Conservation (phyloP, 1,140 invertebrate species). For the Listronotus bonariensis region DNA sequence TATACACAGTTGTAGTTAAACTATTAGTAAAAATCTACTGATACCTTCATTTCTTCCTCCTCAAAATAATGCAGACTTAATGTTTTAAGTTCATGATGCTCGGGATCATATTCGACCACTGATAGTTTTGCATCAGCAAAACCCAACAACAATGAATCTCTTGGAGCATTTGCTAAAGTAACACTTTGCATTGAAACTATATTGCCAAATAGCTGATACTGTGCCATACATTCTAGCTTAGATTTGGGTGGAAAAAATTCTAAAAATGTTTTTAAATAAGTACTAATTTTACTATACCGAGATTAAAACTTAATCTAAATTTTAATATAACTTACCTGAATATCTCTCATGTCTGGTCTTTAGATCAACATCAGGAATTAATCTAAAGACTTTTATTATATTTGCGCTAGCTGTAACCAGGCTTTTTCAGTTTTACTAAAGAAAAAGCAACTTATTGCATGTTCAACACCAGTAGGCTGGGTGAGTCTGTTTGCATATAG, state of each 20-base stretch:
- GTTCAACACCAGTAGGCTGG: conserved; percentile 92
- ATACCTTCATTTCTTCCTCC: conserved; percentile 92
- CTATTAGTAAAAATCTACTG: conserved; percentile 1
- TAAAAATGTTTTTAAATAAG: conserved; percentile 23
- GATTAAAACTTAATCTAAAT: neutral
- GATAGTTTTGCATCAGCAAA: conserved; percentile 96
- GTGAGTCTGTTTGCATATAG: conserved; percentile 88
- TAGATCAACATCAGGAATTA: conserved; percentile 79
- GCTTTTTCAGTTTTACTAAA: conserved; percentile 88
- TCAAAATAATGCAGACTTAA: conserved; percentile 98
- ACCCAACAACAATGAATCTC: conserved; percentile 89
- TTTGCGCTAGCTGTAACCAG: conserved; percentile 91
- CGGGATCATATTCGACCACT: conserved; percentile 93
- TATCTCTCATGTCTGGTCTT: conserved; percentile 66
- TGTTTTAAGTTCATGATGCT: conserved; percentile 89
- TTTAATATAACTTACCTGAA: conserved; percentile 58
- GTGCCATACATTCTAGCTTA: conserved; percentile 88
- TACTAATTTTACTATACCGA: neutral
- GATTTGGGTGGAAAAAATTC: conserved; percentile 77
- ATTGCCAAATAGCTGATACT: conserved; percentile 88
- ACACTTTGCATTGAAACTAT: conserved; percentile 90
- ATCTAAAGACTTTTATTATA: conserved; percentile 87
- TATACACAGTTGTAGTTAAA: conserved; percentile 28
- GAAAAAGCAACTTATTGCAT: conserved; percentile 92
- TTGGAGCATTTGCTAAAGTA: conserved; percentile 75